phyloP scores from a whole-genome alignment of 2,888 invertebrate species.

The Cryptus armator region DNA sequence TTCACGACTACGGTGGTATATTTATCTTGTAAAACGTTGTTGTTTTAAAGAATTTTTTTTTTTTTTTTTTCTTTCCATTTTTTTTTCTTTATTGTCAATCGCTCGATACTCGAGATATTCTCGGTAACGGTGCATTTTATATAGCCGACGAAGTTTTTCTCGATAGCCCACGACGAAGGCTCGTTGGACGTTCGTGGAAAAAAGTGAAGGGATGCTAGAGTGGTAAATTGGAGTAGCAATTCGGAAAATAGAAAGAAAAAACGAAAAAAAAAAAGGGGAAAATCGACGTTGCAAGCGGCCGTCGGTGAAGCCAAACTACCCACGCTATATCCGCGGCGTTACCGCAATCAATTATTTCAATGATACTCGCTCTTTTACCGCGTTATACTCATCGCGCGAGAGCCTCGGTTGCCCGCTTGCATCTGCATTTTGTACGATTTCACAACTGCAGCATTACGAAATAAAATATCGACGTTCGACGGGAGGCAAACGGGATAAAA shows the following conservation, averaged over 20 bases:
- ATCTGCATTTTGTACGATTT: constrained; percentile 29
- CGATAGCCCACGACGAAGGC: neutral
- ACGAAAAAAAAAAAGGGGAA: constrained; percentile 13
- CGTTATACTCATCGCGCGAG: neutral
- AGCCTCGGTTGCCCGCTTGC: constrained; percentile 6
- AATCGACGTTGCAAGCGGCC: neutral
- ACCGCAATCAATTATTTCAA: constrained; percentile 55
- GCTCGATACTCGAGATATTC: neutral
- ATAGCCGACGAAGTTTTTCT: neutral
- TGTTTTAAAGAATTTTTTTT: neutral
- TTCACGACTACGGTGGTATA: neutral
- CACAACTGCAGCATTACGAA: constrained; percentile 22
- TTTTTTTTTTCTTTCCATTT: constrained; percentile 5
- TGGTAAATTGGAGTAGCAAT: constrained; percentile 43
- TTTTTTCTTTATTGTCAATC: constrained; percentile 3
- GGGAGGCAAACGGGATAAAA: neutral
- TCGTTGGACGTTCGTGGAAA: constrained; percentile 16
- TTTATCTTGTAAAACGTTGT: constrained; percentile 2
- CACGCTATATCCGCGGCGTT: constrained; percentile 3
- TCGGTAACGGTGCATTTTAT: constrained; percentile 2
- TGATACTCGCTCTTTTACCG: constrained; percentile 44
- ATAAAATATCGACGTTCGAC: constrained; percentile 38
- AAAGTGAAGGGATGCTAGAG: constrained; percentile 16
- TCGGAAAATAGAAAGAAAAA: constrained; percentile 7
- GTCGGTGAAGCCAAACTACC: constrained; percentile 6